Conservation (phyloP, 2,113 vertebrate genomes). For the Triplophysa dalaica region DNA sequence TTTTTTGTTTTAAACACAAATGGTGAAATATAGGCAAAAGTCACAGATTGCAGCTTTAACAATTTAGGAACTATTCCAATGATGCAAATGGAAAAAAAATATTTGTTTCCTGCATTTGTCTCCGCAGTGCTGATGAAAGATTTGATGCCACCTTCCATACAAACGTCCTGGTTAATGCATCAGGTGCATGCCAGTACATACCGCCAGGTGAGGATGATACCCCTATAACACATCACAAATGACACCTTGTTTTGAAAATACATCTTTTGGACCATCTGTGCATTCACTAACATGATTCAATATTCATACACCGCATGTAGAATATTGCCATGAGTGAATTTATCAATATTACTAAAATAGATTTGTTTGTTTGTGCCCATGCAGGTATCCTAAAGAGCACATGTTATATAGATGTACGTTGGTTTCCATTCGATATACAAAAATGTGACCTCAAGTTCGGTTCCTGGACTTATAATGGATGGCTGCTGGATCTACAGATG, state of each 20-base stretch:
- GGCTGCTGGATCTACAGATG: slow-evolving; percentile 90
- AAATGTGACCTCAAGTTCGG: slow-evolving; percentile 91
- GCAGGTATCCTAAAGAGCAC: slow-evolving; percentile 82
- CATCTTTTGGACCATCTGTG: no score
- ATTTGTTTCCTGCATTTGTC: background rate
- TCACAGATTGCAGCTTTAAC: no score
- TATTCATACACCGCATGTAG: no score
- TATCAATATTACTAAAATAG: background rate
- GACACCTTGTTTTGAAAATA: no score
- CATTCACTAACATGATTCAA: no score
- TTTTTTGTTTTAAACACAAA: no score
- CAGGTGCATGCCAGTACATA: slow-evolving; percentile 86
- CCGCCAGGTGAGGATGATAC: slow-evolving; percentile 80
- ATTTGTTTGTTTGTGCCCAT: background rate
- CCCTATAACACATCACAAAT: no score
- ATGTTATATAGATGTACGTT: slow-evolving; percentile 89
- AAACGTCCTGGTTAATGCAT: slow-evolving; percentile 85
- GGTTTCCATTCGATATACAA: slow-evolving; percentile 92
- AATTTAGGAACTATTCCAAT: background rate
- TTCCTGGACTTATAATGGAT: slow-evolving; percentile 89
- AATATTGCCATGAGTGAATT: background rate
- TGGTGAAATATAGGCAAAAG: no score
- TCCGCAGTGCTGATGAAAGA: slow-evolving; percentile 83
- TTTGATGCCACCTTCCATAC: slow-evolving; percentile 91
- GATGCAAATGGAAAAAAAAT: background rate